Evolutionary conservation across 1,140 invertebrate genomes (phyloP).

Genomic region (Heliconius hermathena): DNA sequence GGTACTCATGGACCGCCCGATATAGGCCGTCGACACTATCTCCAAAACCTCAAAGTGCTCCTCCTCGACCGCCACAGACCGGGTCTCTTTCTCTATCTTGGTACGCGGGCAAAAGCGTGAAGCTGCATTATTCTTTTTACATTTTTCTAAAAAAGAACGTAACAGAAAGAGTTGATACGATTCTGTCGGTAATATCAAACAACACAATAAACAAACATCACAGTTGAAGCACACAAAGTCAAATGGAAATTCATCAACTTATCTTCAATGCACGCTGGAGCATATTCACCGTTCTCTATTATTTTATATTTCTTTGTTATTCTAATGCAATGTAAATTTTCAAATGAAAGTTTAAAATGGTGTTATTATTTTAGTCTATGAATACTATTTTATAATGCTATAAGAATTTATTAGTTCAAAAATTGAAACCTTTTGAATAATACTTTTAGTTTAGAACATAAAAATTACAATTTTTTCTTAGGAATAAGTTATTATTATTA

Average conservation of each 20-base stretch:
- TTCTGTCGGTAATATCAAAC: not conserved
- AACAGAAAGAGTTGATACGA: not conserved
- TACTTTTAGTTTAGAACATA: too few relatives aligned
- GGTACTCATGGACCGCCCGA: too few relatives aligned
- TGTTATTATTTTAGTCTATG: not conserved
- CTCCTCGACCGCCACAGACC: too few relatives aligned
- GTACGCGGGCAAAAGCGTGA: not conserved
- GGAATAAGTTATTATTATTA: too few relatives aligned
- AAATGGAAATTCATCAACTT: slow-evolving; percentile 3
- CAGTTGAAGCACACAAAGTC: not conserved
- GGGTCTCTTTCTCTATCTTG: not conserved
- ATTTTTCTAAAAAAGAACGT: not conserved
- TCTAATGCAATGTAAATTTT: slow-evolving; percentile 8
- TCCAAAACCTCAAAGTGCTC: too few relatives aligned
- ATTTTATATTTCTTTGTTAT: slow-evolving; percentile 12
- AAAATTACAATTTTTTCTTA: too few relatives aligned
- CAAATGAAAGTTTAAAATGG: not conserved
- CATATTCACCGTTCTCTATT: not conserved
- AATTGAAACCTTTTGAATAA: too few relatives aligned
- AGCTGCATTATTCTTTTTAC: not conserved
- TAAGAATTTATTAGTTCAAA: not conserved
- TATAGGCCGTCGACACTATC: too few relatives aligned
- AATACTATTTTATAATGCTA: not conserved
- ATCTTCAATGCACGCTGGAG: not conserved
- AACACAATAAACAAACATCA: not conserved